Percentiles rank a stretch among this genome's conserved stretches.
Conservation (phyloP, 2,113 vertebrate genomes). For the Aepyceros melampus region DNA sequence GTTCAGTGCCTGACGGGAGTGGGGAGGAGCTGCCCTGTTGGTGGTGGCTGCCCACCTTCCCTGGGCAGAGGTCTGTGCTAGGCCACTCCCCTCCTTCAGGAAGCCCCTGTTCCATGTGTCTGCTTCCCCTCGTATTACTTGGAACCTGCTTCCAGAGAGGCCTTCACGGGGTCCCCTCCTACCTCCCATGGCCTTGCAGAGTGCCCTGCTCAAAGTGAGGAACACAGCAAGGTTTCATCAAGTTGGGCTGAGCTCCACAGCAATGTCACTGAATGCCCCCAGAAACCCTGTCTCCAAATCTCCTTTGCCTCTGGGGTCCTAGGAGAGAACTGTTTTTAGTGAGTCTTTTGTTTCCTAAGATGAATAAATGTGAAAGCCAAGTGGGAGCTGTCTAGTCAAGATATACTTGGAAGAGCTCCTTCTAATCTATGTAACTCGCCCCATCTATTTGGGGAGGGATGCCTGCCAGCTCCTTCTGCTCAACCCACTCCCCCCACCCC, state of each 20-base stretch:
- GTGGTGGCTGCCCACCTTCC: neutral
- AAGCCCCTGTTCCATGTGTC: too few relatives aligned
- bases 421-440: neutral
- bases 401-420: neutral
- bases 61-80: fast-evolving
- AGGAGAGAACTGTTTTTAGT: slow-evolving; percentile 28
- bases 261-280: neutral
- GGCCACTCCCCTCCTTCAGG: neutral
- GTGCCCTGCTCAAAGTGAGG: neutral
- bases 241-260: neutral
- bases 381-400: neutral
- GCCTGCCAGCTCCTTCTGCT: neutral
- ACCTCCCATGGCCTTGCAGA: neutral
- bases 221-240: neutral
- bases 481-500: too few relatives aligned
- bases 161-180: fast-evolving
- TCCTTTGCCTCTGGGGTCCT: neutral
- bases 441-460: neutral
- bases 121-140: neutral
- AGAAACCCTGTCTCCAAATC: neutral
- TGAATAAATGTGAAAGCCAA: neutral
- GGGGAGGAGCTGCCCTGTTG: neutral
- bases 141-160: neutral
- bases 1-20: neutral
- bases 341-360: neutral